Percentiles rank a stretch among this genome's conserved stretches.
Evolutionary conservation across 1,140 invertebrate genomes (phyloP).

Genomic region (Rhizoglyphus robini): DNA sequence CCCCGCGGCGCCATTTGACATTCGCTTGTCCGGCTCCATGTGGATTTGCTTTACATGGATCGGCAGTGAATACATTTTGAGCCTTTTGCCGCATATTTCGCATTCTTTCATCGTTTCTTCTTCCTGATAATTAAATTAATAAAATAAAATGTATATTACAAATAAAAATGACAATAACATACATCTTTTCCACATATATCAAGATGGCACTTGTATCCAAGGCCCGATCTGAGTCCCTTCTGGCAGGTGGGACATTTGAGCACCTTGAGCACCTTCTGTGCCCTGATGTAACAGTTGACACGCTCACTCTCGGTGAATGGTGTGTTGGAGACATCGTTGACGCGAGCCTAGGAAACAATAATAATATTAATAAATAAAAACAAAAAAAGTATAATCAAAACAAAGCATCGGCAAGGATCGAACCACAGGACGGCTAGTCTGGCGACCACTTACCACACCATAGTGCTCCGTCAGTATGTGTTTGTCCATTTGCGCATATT

Average conservation of each 20-base stretch:
- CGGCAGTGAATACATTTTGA: background rate
- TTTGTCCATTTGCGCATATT: background rate
- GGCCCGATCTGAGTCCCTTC: background rate
- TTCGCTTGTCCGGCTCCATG: background rate
- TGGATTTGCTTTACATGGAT: background rate
- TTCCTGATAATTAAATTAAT: background rate
- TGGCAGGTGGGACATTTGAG: slow-evolving; percentile 4
- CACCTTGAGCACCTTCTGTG: background rate
- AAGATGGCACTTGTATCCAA: background rate
- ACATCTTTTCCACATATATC: slow-evolving; percentile 13
- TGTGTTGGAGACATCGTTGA: background rate
- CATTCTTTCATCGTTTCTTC: background rate
- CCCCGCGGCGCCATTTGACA: too few species aligned
- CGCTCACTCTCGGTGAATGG: background rate
- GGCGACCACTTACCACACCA: too few species aligned
- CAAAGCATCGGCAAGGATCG: background rate
- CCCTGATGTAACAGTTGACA: background rate
- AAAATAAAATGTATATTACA: slow-evolving; percentile 3
- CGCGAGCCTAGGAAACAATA: background rate
- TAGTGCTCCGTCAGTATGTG: background rate
- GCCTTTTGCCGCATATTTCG: slow-evolving; percentile 6
- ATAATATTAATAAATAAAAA: background rate
- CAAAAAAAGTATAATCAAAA: background rate
- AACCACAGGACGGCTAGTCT: too few species aligned
- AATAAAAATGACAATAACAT: background rate